Evolutionary conservation across 1,140 invertebrate genomes (phyloP), one percentile per base, ranked within the genome.

Genomic region (Diachasma alloeum): DNA sequence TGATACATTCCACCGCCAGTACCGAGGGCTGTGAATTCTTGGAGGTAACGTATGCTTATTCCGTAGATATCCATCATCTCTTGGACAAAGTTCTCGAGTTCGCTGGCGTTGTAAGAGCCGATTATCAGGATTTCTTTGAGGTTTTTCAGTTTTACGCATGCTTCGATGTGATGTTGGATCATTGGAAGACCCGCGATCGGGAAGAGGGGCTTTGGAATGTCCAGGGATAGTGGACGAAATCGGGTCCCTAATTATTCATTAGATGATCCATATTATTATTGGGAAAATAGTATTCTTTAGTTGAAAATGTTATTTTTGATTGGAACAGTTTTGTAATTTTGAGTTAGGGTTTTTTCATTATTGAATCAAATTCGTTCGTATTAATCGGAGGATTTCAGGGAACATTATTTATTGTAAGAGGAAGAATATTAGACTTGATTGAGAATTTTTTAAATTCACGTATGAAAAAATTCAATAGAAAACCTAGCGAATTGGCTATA

Each of bases 1-100:
- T 99, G 98, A 88, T 98, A 99, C 82, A 99, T 93, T 22, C 98
- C 97, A 56, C 98, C 99, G 0, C 97, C 98, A 8, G 98, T 99
- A 15, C 98, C 98, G 0, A 99, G 87, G 0, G 96, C 93, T 42
- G 94, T 95, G 83, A 97, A 98, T 88, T 99, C 99, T 91, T 99
- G 97, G 4, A 99, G 90, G 90, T 99, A 99, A 82, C 93, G 93
- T 69, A 98, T 96, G 78, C 93, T 94, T 63, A 98, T 91, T 83
- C 93, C 93, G 84, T 97, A 97, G 70, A 94, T 92, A 37, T 93
- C 93, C 77, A 93, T 93, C 94, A 97, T 96, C 84, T 97, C 93
- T 81, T 91, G 90, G 2, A 98, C 93, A 91, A 99, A 98, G 76
- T 94, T 92, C 79, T 93, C 91, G 82, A 99, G 93, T 82, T 97